Base-by-base conservation (phyloP, 2,797 vertebrate species). In the Rhinichthys osculus region DNA sequence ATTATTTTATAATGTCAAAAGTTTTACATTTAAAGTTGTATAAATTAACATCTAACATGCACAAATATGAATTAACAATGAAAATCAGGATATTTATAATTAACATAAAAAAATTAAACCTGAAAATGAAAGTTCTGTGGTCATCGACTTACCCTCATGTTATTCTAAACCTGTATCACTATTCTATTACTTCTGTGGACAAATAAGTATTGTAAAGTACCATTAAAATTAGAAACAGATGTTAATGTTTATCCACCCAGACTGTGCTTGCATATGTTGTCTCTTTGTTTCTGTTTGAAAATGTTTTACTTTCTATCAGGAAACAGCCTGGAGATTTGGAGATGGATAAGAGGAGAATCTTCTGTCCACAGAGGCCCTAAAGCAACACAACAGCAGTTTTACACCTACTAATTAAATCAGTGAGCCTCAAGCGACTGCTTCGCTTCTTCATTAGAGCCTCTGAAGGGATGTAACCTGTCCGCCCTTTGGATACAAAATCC, bases 341-440 rank as follows among this genome's bases (percentile, higher is more conserved):
- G 74, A 71, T 57, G 50, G 64, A 85, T 85, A 85, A 84, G 76
- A 73, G 42, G 30, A 80, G 23, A 85, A 81, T 73, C 42, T 38
- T 80, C 27, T 72, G 78, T 71, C 77, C 66, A 35, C 19, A 33
- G 76, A 85, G 66, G 52, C 52, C 84, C 77, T 62, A 64, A 81
- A 85, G 40, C 84, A 85, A 73, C 84, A 81, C 84, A 85, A 81
- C 84, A 79, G 83, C 83, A 81, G 84, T 85, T 85, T 85, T 85
- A 85, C 84, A 85, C 77, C 78, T 85, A 69, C 78, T 80, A 80
- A 85, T 85, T 73, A 80, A 85, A 85, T 81, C 84, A 85, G 54
- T 50, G 27, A 72, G 84, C 84, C 84, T 85, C 67, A 52, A 85
- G 84, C 69, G 30, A 85, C 69, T 73, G 69, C 67, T 73, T 80